phyloP scores from a whole-genome alignment of 2,888 invertebrate species.

The Barypeithes pellucidus region DNA sequence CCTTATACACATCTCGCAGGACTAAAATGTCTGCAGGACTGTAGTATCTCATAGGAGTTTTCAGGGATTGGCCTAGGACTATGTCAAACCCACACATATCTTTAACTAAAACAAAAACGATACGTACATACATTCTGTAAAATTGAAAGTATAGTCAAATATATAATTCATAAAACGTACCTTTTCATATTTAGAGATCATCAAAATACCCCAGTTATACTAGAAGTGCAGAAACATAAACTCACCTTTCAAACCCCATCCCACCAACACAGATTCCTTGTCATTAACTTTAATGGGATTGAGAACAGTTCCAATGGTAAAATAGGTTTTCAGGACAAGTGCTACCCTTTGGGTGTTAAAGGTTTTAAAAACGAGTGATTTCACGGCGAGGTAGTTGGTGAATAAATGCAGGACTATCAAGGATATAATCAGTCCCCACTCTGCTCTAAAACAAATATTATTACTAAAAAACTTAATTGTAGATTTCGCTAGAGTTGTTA shows the following conservation, averaged over 20 bases:
- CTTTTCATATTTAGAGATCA: too few species aligned
- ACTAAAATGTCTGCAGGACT: conserved; percentile 67
- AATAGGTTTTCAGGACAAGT: conserved; percentile 80
- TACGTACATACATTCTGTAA: too few species aligned
- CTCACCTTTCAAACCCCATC: conserved; percentile 70
- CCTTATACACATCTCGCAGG: conserved; percentile 70
- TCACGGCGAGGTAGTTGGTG: conserved; percentile 91
- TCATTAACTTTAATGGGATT: conserved; percentile 80
- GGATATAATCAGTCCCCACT: conserved; percentile 81
- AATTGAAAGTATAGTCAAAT: too few species aligned
- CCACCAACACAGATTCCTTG: conserved; percentile 80
- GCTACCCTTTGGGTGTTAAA: conserved; percentile 87
- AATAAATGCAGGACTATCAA: conserved; percentile 87
- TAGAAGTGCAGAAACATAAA: background rate
- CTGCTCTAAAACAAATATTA: conserved; percentile 72
- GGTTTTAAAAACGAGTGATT: conserved; percentile 83
- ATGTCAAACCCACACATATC: conserved; percentile 78
- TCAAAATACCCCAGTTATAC: too few species aligned
- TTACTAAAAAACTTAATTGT: too few species aligned
- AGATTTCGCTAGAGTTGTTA: too few species aligned
- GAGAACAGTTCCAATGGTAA: conserved; percentile 75
- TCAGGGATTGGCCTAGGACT: conserved; percentile 75
- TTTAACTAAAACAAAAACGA: conserved; percentile 71
- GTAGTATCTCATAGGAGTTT: conserved; percentile 56
- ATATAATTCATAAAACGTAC: too few species aligned